phyloP scores from a whole-genome alignment of 2,888 invertebrate genomes.

The Heliconius cydno region DNA sequence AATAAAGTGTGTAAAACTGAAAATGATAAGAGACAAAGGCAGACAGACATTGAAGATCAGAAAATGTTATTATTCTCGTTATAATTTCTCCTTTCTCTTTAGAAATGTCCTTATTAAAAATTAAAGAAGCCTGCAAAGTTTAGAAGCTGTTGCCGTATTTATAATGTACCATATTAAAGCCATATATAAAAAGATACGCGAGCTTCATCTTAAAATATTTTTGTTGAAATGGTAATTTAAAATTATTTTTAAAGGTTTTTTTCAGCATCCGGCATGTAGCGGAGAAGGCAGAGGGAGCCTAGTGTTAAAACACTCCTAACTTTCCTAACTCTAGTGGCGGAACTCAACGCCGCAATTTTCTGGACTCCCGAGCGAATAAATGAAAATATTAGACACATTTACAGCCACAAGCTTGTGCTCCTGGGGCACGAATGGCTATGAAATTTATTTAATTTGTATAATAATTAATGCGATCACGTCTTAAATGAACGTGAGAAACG shows the following conservation, averaged over 20 bases:
- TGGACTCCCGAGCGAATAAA: too few species aligned
- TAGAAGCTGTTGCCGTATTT: constrained; percentile 11
- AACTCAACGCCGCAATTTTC: not conserved
- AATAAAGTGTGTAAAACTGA: not conserved
- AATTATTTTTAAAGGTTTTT: not conserved
- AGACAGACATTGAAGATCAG: not conserved
- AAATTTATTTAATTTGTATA: too few species aligned
- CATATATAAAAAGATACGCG: not conserved
- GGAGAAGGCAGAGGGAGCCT: not conserved
- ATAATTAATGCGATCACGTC: too few species aligned
- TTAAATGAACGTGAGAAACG: too few species aligned
- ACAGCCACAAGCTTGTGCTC: too few species aligned
- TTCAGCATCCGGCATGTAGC: not conserved
- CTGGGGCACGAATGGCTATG: too few species aligned
- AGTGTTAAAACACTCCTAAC: not conserved
- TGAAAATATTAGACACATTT: too few species aligned
- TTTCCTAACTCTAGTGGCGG: too few species aligned
- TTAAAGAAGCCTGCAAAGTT: constrained; percentile 26
- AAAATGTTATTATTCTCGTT: constrained; percentile 22
- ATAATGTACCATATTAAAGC: not conserved
- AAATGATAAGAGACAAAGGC: constrained; percentile 23
- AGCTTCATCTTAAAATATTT: not conserved
- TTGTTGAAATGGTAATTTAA: not conserved
- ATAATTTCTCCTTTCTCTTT: constrained; percentile 13
- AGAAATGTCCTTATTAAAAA: constrained; percentile 36